phyloP scores from a whole-genome alignment of 2,113 vertebrate species.

The Opisthocomus hoazin region DNA sequence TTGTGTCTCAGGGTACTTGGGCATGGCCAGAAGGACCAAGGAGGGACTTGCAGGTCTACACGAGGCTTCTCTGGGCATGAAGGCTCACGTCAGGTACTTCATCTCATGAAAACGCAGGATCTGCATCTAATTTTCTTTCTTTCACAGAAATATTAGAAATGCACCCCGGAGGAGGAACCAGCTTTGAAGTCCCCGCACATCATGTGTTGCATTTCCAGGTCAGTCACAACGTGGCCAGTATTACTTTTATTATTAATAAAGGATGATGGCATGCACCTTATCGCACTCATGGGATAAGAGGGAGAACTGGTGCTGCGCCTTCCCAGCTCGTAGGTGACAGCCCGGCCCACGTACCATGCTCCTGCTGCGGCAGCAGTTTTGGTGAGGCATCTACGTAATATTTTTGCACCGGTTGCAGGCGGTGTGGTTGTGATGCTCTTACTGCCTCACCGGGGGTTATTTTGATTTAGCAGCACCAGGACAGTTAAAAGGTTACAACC shows the following conservation, averaged over 20 bases:
- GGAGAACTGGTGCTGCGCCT: not conserved
- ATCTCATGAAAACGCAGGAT: not conserved
- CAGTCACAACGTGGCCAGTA: not conserved
- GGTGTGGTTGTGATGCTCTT: no score
- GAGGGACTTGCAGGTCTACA: not conserved
- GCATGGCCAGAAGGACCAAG: not conserved
- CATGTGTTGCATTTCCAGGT: not conserved
- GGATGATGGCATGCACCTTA: not conserved
- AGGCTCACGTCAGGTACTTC: not conserved
- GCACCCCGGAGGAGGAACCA: not conserved
- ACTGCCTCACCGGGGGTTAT: accelerated
- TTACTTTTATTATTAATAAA: not conserved
- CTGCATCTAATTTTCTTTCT: not conserved
- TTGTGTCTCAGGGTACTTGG: not conserved
- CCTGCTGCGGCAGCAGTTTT: not conserved
- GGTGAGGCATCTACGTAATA: not conserved
- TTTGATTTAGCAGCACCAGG: not conserved
- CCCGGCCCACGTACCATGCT: not conserved
- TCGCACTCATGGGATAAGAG: not conserved
- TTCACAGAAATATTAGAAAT: not conserved
- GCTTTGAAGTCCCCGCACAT: accelerated
- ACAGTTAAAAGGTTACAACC: not conserved
- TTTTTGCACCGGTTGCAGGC: not conserved
- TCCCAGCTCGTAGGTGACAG: not conserved
- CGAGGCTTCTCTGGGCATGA: not conserved